Evolutionary conservation across 2,113 vertebrate species (phyloP).

Genomic region (Narcine bancroftii): DNA sequence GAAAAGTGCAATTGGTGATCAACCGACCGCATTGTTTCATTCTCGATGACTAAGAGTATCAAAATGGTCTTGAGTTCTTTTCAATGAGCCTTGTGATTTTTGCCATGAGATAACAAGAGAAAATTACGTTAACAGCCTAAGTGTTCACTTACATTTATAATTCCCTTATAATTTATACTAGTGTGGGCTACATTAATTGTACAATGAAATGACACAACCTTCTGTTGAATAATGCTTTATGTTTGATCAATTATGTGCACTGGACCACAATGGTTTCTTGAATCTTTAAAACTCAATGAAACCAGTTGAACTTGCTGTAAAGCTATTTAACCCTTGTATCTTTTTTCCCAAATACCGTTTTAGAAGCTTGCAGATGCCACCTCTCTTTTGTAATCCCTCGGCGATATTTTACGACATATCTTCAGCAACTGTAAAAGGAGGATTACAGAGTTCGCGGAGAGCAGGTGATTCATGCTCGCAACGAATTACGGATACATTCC

Average conservation of each 20-base stretch:
- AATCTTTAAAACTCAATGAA: constrained; percentile 2
- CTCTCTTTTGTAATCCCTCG: background rate
- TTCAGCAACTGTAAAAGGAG: background rate
- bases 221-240: constrained; percentile 15
- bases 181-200: background rate
- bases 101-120: background rate
- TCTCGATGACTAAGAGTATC: background rate
- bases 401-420: background rate
- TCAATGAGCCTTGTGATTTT: background rate
- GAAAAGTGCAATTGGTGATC: background rate
- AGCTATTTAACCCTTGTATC: background rate
- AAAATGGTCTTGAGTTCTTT: background rate
- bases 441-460: background rate
- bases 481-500: background rate
- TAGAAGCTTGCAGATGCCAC: background rate
- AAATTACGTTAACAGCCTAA: background rate
- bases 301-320: background rate
- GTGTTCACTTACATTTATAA: background rate
- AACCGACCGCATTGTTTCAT: background rate
- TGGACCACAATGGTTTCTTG: background rate
- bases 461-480: background rate
- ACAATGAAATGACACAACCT: background rate
- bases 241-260: background rate
- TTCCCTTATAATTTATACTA: background rate
- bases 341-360: background rate